phyloP scores from a whole-genome alignment of 1,140 invertebrate species.

The Aphaenogaster floridana region DNA sequence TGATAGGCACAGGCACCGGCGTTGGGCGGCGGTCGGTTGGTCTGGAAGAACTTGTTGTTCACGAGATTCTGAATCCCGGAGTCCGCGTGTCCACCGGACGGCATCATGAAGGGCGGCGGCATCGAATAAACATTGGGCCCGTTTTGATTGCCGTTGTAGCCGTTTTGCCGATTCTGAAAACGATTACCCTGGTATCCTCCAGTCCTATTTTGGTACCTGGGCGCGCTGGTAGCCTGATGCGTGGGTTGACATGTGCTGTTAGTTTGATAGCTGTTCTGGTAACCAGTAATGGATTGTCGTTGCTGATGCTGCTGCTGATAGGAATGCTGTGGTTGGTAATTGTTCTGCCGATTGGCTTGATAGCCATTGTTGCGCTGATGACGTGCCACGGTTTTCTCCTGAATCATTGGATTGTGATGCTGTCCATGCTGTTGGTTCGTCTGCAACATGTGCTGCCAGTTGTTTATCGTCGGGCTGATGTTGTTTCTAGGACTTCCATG shows the following conservation, averaged over 20 bases:
- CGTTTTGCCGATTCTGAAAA: slow-evolving; percentile 81
- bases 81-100: slow-evolving; percentile 82
- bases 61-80: slow-evolving; percentile 88
- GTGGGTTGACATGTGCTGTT: slow-evolving; percentile 66
- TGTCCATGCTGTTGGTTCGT: slow-evolving; percentile 65
- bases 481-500: slow-evolving; percentile 83
- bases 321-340: slow-evolving; percentile 76
- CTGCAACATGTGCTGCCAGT: slow-evolving; percentile 81
- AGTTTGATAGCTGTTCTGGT: slow-evolving; percentile 63
- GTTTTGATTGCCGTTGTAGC: slow-evolving; percentile 61
- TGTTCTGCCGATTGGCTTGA: slow-evolving; percentile 81
- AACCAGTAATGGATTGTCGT: slow-evolving; percentile 35
- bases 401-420: slow-evolving; percentile 67
- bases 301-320: slow-evolving; percentile 77
- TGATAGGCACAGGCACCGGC: slow-evolving; percentile 88
- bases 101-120: slow-evolving; percentile 87
- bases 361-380: slow-evolving; percentile 79
- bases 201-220: slow-evolving; percentile 76
- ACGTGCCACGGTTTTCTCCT: slow-evolving; percentile 77
- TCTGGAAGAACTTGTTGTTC: slow-evolving; percentile 90
- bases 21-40: slow-evolving; percentile 86
- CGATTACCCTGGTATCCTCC: slow-evolving; percentile 80
- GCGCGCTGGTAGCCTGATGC: slow-evolving; percentile 76
- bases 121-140: slow-evolving; percentile 87
- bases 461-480: slow-evolving; percentile 83